phyloP scores from a whole-genome alignment of 2,113 vertebrate species.

The Alosa alosa region DNA sequence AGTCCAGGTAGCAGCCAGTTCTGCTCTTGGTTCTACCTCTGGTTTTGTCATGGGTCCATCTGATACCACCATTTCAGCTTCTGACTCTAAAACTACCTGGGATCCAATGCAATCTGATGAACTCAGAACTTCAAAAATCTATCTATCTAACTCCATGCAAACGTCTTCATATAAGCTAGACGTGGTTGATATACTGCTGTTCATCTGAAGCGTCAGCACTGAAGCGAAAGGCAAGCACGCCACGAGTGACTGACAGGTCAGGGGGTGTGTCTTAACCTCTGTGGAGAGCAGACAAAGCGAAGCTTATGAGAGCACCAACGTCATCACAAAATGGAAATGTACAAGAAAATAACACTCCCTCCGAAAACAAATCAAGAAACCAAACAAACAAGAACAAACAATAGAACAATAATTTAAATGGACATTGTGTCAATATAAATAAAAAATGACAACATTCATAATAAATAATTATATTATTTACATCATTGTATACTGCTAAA shows the following conservation, averaged over 20 bases:
- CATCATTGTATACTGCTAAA: conserved; percentile 87
- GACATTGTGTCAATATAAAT: conserved; percentile 95
- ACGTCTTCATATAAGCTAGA: too few species aligned
- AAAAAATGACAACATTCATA: conserved; percentile 99
- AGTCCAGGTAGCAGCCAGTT: too few species aligned
- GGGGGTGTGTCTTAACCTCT: neutral
- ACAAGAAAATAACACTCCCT: conserved; percentile 21
- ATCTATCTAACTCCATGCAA: too few species aligned
- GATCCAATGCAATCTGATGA: too few species aligned
- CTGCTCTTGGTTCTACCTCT: too few species aligned
- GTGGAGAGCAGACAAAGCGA: neutral
- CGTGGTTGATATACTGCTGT: too few species aligned
- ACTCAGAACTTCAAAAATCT: too few species aligned
- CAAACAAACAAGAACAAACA: conserved; percentile 68
- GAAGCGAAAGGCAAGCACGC: neutral
- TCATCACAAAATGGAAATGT: neutral
- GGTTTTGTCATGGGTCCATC: too few species aligned
- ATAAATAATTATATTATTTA: conserved; percentile 99
- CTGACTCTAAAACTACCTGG: too few species aligned
- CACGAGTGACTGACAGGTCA: neutral
- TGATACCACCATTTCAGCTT: too few species aligned
- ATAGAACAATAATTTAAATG: conserved; percentile 98
- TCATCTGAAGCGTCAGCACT: neutral
- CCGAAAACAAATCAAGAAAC: conserved; percentile 22
- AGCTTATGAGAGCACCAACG: neutral